Conservation (phyloP, 2,888 invertebrate genomes). For the Dione vanillae region DNA sequence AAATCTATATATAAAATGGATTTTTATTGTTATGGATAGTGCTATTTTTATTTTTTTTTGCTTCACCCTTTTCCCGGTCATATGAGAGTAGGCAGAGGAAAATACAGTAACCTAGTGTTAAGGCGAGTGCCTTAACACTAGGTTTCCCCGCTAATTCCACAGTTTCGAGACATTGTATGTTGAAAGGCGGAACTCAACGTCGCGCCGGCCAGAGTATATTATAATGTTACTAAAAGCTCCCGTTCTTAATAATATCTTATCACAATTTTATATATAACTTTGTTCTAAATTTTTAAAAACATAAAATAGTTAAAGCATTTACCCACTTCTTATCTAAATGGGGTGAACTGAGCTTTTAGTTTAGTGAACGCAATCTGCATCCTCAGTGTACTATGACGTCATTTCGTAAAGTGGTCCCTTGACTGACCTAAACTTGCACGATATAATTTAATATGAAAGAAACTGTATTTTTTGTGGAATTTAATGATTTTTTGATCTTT, state of each 20-base stretch:
- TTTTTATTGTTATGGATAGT: too few species aligned
- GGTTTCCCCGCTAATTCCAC: too few species aligned
- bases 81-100: not conserved
- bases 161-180: not conserved
- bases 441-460: not conserved
- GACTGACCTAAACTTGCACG: constrained; percentile 1
- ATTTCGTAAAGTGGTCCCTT: constrained; percentile 29
- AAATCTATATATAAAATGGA: too few species aligned
- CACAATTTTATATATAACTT: not conserved
- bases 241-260: not conserved
- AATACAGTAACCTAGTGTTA: too few species aligned
- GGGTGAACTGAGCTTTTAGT: constrained; percentile 16
- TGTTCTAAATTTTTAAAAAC: not conserved
- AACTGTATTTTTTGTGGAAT: not conserved
- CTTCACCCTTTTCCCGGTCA: too few species aligned
- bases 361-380: constrained; percentile 24
- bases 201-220: not conserved
- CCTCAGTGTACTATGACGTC: constrained; percentile 28
- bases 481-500: too few species aligned
- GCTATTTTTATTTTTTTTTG: too few species aligned
- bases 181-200: not conserved
- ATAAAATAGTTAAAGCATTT: not conserved
- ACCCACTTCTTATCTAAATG: constrained; percentile 17
- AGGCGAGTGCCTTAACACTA: too few species aligned
- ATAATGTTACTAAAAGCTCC: not conserved